A percentile compares a stretch with the other conserved stretches of the same genome.
Conservation (phyloP, 2,797 vertebrate species). For the Galagoides demidoff region DNA sequence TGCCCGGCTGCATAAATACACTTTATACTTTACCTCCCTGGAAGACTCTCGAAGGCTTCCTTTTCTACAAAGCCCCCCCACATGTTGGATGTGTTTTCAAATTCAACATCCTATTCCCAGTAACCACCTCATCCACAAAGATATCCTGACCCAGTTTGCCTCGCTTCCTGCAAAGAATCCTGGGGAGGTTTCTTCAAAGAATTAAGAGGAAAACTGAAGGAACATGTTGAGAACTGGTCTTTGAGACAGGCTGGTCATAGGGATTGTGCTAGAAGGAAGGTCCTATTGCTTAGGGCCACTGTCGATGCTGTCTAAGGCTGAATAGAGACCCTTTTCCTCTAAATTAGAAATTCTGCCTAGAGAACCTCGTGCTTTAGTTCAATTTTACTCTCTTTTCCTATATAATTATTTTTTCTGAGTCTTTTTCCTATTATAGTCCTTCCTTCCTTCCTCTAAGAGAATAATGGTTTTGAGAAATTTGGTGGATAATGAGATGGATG, state of each 20-base stretch:
- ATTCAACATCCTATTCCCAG: not conserved
- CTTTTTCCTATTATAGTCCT: not conserved
- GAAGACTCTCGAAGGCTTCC: not conserved
- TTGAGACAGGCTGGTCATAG: not conserved
- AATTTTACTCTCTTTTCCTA: not conserved
- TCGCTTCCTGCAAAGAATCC: slow-evolving; percentile 21
- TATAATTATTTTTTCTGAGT: not conserved
- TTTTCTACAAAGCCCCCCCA: not conserved
- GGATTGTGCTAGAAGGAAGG: not conserved
- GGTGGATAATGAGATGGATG: not conserved
- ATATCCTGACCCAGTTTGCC: not conserved
- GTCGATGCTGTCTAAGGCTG: not conserved
- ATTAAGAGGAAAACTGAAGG: slow-evolving; percentile 10
- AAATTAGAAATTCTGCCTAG: not conserved
- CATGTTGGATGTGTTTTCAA: not conserved
- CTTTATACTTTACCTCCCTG: not conserved
- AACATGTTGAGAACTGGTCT: not conserved
- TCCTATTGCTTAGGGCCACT: not conserved
- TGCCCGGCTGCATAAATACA: not conserved
- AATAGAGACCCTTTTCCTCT: not conserved
- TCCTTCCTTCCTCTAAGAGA: slow-evolving; percentile 49
- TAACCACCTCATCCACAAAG: not conserved
- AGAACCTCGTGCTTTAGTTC: slow-evolving; percentile 4
- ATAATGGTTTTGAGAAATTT: not conserved
- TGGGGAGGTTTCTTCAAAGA: not conserved